Base-by-base conservation (phyloP, 2,113 vertebrate genomes). In the Empidonax alnorum region DNA sequence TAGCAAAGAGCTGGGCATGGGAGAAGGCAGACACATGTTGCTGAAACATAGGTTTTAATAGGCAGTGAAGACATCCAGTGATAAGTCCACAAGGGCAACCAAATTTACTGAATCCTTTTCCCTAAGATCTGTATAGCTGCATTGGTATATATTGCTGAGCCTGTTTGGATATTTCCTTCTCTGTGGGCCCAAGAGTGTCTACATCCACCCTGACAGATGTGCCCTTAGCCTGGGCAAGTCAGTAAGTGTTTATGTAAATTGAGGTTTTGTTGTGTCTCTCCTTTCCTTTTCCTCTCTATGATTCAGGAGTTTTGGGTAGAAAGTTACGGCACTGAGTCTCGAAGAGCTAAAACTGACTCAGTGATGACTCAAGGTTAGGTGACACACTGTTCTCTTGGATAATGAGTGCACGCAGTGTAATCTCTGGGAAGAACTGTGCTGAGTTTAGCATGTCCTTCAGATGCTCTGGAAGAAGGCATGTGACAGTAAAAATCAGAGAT, bases 391-490 rank as follows among this genome's bases (percentile, higher is more conserved):
- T 88, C 87, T 80, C 37, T 84, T 14, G 27, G 59, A 79, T 94
- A 94, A 93, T 93, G 85, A 89, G 56, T 47, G 42, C 84, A 86
- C 13, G 41, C 27, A 90, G 37, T n/a, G 47, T 78, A 86, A 84
- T 91, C 72, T 65, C 79, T 91, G 68, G 69, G 84, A 96, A 84
- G 85, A 95, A 80, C 62, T 86, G 56, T 69, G 89, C 91, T 97
- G 94, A 94, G 91, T 87, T 91, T 91, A 96, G 82, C 85, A 63
- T 59, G 88, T 89, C 89, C 91, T 97, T 97, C 93, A 95, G 68
- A 81, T 72, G 63, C 69, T 91, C 79, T 94, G 62, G 73, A 92
- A 71, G 63, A 69, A 79, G 52, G 84, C 74, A 55, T 59, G 55
- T 91, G 78, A 90, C 19, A 39, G 46, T 16, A 42, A 4, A 59